These are phyloP conservation scores for Cryptotermes secundus DNA, from an alignment of 1,140 invertebrate genomes.

Conservation along the genomic window DNA sequence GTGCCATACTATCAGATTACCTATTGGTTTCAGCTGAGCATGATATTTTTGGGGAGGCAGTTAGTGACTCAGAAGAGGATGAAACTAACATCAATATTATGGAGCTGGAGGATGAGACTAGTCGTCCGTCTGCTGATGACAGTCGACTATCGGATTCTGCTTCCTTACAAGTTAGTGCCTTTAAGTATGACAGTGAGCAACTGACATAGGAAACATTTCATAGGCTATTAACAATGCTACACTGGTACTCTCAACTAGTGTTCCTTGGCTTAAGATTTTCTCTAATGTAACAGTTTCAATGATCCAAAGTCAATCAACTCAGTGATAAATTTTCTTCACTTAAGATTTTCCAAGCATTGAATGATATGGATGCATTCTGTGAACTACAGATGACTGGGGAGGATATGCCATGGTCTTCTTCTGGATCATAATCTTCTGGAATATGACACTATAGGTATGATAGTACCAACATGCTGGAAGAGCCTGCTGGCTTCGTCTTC, in stretches of 20 bases:
- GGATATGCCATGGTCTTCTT: too few relatives aligned
- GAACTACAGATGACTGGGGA: too few relatives aligned
- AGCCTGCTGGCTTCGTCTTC: too few relatives aligned
- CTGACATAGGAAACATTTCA: conserved; percentile 30
- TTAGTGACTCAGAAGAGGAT: conserved; percentile 83
- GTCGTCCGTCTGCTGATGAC: conserved; percentile 71
- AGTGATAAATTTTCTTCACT: too few relatives aligned
- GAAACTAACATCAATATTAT: conserved; percentile 69
- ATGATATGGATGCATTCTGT: too few relatives aligned
- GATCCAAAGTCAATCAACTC: too few relatives aligned
- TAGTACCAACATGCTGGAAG: too few relatives aligned
- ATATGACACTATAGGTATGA: too few relatives aligned
- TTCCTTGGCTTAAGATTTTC: neutral
- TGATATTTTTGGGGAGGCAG: conserved; percentile 85
- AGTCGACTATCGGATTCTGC: conserved; percentile 74
- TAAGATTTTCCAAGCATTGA: too few relatives aligned
- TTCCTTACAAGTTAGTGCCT: conserved; percentile 57
- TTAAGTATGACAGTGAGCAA: neutral
- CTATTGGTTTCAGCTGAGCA: conserved; percentile 58
- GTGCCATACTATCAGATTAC: neutral
- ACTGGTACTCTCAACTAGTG: too few relatives aligned
- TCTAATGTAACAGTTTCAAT: too few relatives aligned
- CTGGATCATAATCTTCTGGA: too few relatives aligned
- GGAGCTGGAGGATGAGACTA: conserved; percentile 74
- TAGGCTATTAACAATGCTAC: neutral